A percentile compares a stretch with the other conserved stretches of the same genome.
phyloP scores from a whole-genome alignment of 2,797 vertebrate genomes.

The Sebastes trivittatus region DNA sequence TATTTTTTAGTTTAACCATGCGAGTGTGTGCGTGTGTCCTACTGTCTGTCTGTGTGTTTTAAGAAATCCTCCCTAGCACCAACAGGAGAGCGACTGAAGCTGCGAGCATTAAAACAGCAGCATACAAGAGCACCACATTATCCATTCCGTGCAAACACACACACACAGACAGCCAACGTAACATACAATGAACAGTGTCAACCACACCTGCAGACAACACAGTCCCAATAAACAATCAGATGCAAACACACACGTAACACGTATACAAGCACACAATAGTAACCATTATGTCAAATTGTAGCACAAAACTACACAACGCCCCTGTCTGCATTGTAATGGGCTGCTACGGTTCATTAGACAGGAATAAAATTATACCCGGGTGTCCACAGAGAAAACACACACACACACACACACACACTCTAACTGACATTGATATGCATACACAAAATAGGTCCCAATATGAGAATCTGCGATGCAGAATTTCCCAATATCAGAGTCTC shows the following conservation, averaged over 20 bases:
- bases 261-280: not conserved
- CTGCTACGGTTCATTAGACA: slow-evolving; percentile 9
- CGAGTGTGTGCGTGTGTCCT: too few relatives aligned
- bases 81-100: not conserved
- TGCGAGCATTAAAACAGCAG: not conserved
- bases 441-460: not conserved
- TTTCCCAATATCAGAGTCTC: not conserved
- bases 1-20: not conserved
- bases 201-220: not conserved
- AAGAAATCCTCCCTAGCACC: too few relatives aligned
- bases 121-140: not conserved
- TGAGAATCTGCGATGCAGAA: not conserved
- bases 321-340: slow-evolving; percentile 3
- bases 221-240: not conserved
- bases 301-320: not conserved
- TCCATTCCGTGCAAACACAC: not conserved
- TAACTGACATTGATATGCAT: slow-evolving; percentile 1
- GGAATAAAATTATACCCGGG: slow-evolving; percentile 16
- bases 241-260: not conserved
- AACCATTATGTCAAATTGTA: not conserved
- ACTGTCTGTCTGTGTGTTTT: too few relatives aligned
- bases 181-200: not conserved
- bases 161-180: not conserved
- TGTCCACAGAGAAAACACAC: slow-evolving; percentile 10
- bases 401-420: not conserved